phyloP scores from a whole-genome alignment of 2,888 invertebrate genomes.

The Morpho achilles region DNA sequence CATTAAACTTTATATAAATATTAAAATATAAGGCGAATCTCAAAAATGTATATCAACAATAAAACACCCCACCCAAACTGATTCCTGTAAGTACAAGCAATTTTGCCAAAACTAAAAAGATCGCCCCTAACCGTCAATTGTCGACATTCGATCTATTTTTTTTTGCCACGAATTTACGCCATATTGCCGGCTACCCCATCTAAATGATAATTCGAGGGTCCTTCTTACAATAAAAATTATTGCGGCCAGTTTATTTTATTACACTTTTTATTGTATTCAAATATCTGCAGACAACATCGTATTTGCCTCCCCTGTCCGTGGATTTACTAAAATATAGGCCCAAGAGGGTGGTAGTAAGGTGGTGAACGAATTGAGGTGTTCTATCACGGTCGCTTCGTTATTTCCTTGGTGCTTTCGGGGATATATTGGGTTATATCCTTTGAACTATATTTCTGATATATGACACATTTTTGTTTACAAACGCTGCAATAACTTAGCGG shows the following conservation, averaged over 20 bases:
- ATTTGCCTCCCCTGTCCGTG: slow-evolving; percentile 23
- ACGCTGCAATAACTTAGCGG: background rate
- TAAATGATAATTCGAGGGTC: slow-evolving; percentile 76
- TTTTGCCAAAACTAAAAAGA: slow-evolving; percentile 51
- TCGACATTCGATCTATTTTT: slow-evolving; percentile 53
- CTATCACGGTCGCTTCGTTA: slow-evolving; percentile 17
- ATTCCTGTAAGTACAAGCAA: slow-evolving; percentile 37
- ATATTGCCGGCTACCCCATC: slow-evolving; percentile 72
- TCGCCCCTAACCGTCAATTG: slow-evolving; percentile 60
- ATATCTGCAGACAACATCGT: slow-evolving; percentile 41
- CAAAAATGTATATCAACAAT: background rate
- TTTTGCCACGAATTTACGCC: slow-evolving; percentile 60
- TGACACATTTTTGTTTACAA: slow-evolving; percentile 7
- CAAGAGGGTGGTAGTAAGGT: slow-evolving; percentile 22
- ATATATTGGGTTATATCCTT: slow-evolving; percentile 14
- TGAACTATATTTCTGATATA: slow-evolving; percentile 15
- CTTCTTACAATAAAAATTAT: slow-evolving; percentile 77
- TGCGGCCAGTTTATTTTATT: slow-evolving; percentile 77
- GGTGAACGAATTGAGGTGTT: slow-evolving; percentile 22
- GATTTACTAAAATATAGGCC: slow-evolving; percentile 28
- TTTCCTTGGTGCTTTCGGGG: slow-evolving; percentile 13
- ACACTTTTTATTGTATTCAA: slow-evolving; percentile 72
- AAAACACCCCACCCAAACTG: slow-evolving; percentile 42
- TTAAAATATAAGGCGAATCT: background rate
- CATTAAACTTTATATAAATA: background rate